Evolutionary conservation across 2,797 vertebrate genomes (phyloP).

Genomic region (Uromys caudimaculatus): DNA sequence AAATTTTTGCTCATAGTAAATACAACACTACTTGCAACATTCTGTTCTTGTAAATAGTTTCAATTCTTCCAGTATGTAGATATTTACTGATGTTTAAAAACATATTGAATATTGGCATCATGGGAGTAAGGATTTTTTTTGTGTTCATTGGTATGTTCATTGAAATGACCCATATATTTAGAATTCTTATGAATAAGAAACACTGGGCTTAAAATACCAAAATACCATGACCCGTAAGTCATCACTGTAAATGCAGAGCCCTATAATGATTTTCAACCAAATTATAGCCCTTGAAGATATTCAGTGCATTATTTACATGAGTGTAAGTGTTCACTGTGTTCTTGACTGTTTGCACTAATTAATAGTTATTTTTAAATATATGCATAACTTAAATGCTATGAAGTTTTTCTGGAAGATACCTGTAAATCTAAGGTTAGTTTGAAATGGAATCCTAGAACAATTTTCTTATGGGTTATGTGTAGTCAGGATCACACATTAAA

Average conservation of each 20-base stretch:
- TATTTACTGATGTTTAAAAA: not conserved
- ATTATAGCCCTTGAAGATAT: not conserved
- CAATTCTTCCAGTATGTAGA: not conserved
- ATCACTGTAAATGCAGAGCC: not conserved
- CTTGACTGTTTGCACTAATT: not conserved
- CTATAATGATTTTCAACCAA: not conserved
- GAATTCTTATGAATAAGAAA: constrained; percentile 32
- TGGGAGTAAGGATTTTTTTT: not conserved
- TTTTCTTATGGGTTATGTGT: not conserved
- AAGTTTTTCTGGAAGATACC: not conserved
- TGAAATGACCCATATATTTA: not conserved
- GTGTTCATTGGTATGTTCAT: not conserved
- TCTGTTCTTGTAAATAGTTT: not conserved
- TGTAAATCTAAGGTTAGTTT: not conserved
- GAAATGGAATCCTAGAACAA: not conserved
- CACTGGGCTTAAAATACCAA: not conserved
- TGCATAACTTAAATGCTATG: not conserved
- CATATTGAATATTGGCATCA: not conserved
- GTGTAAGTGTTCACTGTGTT: not conserved
- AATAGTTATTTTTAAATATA: not conserved
- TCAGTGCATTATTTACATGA: not conserved
- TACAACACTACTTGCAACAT: not conserved
- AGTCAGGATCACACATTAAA: not conserved
- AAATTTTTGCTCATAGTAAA: not conserved
- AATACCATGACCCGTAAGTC: not conserved